Conservation (phyloP, 2,113 vertebrate species). For the Motacilla tschutschensis region DNA sequence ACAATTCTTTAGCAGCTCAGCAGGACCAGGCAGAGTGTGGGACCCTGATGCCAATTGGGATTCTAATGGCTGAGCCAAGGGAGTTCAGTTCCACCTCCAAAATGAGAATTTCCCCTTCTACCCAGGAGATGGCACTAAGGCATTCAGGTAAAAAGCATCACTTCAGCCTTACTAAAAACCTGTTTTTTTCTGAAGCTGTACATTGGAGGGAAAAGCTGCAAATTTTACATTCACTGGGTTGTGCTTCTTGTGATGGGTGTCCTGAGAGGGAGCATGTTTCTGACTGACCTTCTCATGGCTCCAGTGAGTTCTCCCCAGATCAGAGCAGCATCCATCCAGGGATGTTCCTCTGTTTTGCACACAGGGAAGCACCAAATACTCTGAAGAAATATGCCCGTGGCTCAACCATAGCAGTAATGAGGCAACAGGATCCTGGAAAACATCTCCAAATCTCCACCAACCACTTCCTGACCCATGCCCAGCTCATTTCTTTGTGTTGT, state of each 20-base stretch:
- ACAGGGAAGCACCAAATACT: background rate
- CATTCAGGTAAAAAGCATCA: background rate
- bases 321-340: background rate
- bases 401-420: accelerated
- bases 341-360: background rate
- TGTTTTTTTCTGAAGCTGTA: background rate
- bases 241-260: background rate
- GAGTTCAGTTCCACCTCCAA: accelerated
- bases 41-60: background rate
- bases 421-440: background rate
- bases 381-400: background rate
- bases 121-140: conserved; percentile 42
- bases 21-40: background rate
- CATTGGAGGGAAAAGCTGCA: accelerated
- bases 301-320: background rate
- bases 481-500: background rate
- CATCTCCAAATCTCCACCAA: background rate
- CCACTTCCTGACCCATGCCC: background rate
- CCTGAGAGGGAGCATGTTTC: background rate
- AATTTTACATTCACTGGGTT: background rate
- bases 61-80: background rate
- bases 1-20: background rate
- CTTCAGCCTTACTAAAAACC: background rate
- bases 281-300: background rate
- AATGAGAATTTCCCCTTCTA: background rate